A percentile compares a stretch with the other conserved stretches of the same genome.
Evolutionary conservation across 2,113 vertebrate genomes (phyloP).

Genomic region (Brachyhypopomus occidentalis): DNA sequence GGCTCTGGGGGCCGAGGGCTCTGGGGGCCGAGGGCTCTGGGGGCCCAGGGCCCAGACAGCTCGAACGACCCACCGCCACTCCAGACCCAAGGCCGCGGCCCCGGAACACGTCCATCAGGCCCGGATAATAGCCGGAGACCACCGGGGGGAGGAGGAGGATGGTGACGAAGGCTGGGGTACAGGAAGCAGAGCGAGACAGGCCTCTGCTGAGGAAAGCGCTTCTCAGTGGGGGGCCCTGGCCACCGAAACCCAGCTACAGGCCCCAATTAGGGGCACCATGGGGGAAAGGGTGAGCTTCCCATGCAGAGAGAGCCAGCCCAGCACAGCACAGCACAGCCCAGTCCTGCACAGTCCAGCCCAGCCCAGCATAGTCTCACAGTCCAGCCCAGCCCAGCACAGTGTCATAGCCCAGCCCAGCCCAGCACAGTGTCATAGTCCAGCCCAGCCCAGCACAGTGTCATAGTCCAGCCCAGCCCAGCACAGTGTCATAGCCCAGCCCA

Average conservation of each 20-base stretch:
- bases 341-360: too few species aligned
- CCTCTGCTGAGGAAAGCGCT: conserved; percentile 83
- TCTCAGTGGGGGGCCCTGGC: conserved; percentile 68
- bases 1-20: conserved; percentile 37
- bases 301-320: conserved; percentile 28
- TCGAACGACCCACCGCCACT: conserved; percentile 53
- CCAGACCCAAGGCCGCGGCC: conserved; percentile 80
- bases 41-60: too few species aligned
- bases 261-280: conserved; percentile 72
- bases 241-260: conserved; percentile 71
- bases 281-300: conserved; percentile 63
- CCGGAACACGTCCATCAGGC: conserved; percentile 79
- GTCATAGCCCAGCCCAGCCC: too few species aligned
- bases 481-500: too few species aligned
- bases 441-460: too few species aligned
- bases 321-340: too few species aligned
- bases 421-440: too few species aligned
- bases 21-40: conserved; percentile 25
- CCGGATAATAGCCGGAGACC: conserved; percentile 71
- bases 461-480: too few species aligned
- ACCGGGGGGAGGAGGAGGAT: conserved; percentile 63
- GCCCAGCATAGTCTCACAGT: too few species aligned
- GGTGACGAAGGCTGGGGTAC: conserved; percentile 73
- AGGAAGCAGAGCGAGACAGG: conserved; percentile 88
- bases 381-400: too few species aligned